Evolutionary conservation across 2,113 vertebrate species (phyloP).

Genomic region (Dipodomys merriami): DNA sequence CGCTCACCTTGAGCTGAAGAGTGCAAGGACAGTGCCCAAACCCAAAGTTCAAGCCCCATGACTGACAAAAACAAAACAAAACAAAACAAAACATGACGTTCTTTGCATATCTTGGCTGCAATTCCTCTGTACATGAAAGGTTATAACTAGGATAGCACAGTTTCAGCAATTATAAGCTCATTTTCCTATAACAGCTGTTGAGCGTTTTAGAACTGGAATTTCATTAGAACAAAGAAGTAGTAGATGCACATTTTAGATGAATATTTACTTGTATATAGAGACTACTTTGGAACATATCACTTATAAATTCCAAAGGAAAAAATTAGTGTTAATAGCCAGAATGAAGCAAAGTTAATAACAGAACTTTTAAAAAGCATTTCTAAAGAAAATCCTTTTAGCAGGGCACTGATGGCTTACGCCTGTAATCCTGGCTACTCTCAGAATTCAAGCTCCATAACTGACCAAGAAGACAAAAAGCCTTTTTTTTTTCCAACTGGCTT

Average conservation of each 20-base stretch:
- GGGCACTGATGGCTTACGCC: no score
- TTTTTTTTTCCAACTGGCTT: neutral
- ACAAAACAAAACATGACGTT: no score
- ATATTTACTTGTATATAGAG: neutral
- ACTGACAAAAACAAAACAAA: no score
- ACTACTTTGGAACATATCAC: neutral
- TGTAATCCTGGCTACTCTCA: no score
- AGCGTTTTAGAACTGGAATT: neutral
- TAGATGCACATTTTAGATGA: neutral
- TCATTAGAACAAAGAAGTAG: neutral
- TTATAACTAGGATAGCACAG: neutral
- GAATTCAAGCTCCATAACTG: no score
- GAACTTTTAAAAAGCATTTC: neutral
- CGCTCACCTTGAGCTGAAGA: no score
- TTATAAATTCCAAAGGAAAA: conserved; percentile 30
- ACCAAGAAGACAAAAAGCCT: no score
- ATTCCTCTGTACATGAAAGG: neutral
- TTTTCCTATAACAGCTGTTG: neutral
- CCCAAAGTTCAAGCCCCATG: no score
- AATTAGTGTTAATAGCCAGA: neutral
- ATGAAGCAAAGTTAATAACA: neutral
- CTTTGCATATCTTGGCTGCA: neutral
- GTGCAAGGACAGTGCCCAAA: no score
- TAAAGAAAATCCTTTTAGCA: neutral
- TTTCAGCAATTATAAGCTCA: neutral